Percentiles rank a stretch among this genome's conserved stretches.
Conservation (phyloP, 1,140 invertebrate genomes). For the Aphidius gifuensis region DNA sequence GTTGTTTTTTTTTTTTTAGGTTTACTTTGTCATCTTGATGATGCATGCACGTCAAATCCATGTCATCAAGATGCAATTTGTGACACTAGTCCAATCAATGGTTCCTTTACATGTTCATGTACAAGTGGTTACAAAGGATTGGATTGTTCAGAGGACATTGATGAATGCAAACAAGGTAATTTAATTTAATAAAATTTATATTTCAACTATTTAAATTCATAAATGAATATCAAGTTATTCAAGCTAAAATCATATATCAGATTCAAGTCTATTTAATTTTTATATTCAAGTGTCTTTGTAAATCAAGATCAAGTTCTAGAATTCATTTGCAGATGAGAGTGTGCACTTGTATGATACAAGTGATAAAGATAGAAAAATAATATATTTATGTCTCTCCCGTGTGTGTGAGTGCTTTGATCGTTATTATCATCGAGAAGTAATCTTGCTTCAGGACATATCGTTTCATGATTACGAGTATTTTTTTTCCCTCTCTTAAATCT, state of each 20-base stretch:
- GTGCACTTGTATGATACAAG: background rate
- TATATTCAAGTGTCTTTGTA: too few species aligned
- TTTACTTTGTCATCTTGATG: slow-evolving; percentile 90
- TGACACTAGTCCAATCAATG: slow-evolving; percentile 92
- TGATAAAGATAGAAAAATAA: slow-evolving; percentile 15
- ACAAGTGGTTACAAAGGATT: slow-evolving; percentile 86
- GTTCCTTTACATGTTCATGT: slow-evolving; percentile 91
- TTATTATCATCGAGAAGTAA: slow-evolving; percentile 33
- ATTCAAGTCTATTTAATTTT: too few species aligned
- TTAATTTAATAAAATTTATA: background rate
- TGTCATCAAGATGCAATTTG: slow-evolving; percentile 92
- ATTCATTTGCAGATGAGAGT: too few species aligned
- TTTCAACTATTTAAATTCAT: background rate
- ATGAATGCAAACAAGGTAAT: slow-evolving; percentile 92
- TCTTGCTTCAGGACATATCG: slow-evolving; percentile 30
- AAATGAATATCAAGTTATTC: too few species aligned
- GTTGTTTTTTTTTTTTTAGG: slow-evolving; percentile 55
- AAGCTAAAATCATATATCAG: too few species aligned
- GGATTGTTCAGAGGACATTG: slow-evolving; percentile 89
- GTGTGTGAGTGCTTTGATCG: slow-evolving; percentile 26
- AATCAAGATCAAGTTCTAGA: slow-evolving; percentile 10
- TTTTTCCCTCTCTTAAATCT: background rate
- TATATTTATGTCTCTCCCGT: slow-evolving; percentile 16
- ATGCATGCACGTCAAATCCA: slow-evolving; percentile 94
- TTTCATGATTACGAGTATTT: slow-evolving; percentile 25